phyloP scores from a whole-genome alignment of 2,888 invertebrate species.

The Perizoma affinitatum region DNA sequence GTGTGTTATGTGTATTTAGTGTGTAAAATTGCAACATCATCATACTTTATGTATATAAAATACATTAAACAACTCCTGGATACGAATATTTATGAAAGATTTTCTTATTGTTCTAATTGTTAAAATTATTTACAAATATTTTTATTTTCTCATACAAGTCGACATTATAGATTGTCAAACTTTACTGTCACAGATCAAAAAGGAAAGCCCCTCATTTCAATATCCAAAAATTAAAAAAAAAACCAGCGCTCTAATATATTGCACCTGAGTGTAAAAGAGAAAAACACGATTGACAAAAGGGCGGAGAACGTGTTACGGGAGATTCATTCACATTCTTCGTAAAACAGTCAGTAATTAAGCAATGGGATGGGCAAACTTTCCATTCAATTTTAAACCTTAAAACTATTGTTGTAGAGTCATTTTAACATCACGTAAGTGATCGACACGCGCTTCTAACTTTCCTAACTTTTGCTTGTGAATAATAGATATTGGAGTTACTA shows the following conservation, averaged over 20 bases:
- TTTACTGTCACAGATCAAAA: too few species aligned
- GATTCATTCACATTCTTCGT: conserved; percentile 51
- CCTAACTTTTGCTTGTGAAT: conserved; percentile 30
- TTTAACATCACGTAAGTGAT: background rate
- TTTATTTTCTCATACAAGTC: too few species aligned
- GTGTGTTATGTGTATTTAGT: too few species aligned
- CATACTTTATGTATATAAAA: too few species aligned
- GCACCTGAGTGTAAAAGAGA: conserved; percentile 37
- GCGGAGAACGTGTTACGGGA: conserved; percentile 41
- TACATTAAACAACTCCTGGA: too few species aligned
- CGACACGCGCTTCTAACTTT: conserved; percentile 12
- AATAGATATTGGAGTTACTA: conserved; percentile 14
- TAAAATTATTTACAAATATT: too few species aligned
- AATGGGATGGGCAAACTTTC: conserved; percentile 42
- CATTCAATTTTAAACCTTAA: conserved; percentile 22
- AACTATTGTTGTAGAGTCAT: background rate
- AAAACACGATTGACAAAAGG: conserved; percentile 50
- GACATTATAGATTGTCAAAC: too few species aligned
- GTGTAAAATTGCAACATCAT: too few species aligned
- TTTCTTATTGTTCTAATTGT: too few species aligned
- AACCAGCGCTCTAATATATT: conserved; percentile 1
- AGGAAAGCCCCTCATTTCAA: too few species aligned
- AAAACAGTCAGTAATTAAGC: conserved; percentile 46
- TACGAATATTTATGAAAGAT: too few species aligned
- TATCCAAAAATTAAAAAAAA: too few species aligned